Conservation (phyloP, 2,797 vertebrate species). For the Pangasius sanitwongsei region DNA sequence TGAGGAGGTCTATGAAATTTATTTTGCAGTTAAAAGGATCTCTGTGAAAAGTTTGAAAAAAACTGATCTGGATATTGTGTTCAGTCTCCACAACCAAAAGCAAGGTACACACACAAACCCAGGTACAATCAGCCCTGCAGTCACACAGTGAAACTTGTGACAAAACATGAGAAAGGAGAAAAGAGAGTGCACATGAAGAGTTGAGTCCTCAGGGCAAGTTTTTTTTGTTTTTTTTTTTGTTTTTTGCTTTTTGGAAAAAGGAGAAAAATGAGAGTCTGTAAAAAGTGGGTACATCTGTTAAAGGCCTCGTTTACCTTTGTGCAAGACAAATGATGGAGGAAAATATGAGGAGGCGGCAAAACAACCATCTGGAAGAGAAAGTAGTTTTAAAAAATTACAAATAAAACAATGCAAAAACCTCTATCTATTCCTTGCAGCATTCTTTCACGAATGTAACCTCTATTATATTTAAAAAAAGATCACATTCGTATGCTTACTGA, state of each 20-base stretch:
- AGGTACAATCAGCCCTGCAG: not conserved
- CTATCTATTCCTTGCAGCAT: too few relatives aligned
- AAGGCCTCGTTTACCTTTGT: not conserved
- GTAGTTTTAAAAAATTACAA: not conserved
- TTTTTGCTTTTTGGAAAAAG: not conserved
- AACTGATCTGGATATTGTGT: not conserved
- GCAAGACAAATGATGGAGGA: constrained; percentile 1
- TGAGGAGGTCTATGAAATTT: not conserved
- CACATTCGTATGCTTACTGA: not conserved
- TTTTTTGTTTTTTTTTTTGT: not conserved
- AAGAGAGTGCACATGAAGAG: not conserved
- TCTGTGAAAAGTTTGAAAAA: not conserved
- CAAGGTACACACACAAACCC: not conserved
- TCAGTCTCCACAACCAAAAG: not conserved
- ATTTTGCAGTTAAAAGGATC: not conserved
- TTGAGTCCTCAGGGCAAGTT: not conserved
- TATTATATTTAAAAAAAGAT: not conserved
- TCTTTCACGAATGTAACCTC: not conserved
- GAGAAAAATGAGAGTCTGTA: not conserved
- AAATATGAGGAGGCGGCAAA: not conserved
- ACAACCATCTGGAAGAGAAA: not conserved
- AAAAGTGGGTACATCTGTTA: not conserved
- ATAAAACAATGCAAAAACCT: not conserved
- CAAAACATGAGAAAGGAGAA: not conserved
- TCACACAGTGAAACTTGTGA: not conserved